Evolutionary conservation across 2,888 invertebrate genomes (phyloP).

Genomic region (Diplolepis rosae): DNA sequence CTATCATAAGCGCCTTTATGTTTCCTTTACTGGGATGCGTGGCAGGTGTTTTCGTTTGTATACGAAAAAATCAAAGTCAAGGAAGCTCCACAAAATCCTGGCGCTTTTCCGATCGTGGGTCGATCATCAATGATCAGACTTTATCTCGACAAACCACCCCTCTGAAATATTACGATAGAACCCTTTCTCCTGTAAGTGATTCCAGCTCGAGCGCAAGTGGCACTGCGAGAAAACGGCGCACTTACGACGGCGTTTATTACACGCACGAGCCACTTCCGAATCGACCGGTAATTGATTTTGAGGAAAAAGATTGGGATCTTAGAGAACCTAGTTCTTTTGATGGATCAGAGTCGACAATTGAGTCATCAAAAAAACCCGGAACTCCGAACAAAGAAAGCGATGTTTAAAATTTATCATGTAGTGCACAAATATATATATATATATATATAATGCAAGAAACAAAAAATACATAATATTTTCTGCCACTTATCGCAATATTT

Average conservation of each 20-base stretch:
- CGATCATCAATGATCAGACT: conserved; percentile 55
- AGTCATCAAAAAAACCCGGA: conserved; percentile 55
- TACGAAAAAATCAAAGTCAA: conserved; percentile 52
- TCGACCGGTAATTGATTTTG: conserved; percentile 85
- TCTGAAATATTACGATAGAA: conserved; percentile 37
- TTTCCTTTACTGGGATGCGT: conserved; percentile 75
- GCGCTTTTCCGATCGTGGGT: conserved; percentile 63
- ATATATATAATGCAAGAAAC: no score
- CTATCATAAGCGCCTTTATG: conserved; percentile 83
- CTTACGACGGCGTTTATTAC: conserved; percentile 87
- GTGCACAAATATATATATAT: no score
- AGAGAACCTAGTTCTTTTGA: conserved; percentile 57
- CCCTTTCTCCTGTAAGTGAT: conserved; percentile 38
- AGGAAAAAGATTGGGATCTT: conserved; percentile 86
- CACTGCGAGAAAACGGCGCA: conserved; percentile 79
- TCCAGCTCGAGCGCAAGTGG: conserved; percentile 66
- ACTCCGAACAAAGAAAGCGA: conserved; percentile 68
- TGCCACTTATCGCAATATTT: no score
- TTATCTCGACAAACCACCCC: conserved; percentile 45
- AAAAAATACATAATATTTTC: no score
- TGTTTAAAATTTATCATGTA: conserved; percentile 62
- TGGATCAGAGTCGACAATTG: conserved; percentile 40
- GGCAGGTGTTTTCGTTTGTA: conserved; percentile 54
- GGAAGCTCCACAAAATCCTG: conserved; percentile 63
- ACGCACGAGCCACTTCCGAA: conserved; percentile 88